Evolutionary conservation across 2,797 vertebrate species (phyloP).

Genomic region (Crenuchus spilurus): DNA sequence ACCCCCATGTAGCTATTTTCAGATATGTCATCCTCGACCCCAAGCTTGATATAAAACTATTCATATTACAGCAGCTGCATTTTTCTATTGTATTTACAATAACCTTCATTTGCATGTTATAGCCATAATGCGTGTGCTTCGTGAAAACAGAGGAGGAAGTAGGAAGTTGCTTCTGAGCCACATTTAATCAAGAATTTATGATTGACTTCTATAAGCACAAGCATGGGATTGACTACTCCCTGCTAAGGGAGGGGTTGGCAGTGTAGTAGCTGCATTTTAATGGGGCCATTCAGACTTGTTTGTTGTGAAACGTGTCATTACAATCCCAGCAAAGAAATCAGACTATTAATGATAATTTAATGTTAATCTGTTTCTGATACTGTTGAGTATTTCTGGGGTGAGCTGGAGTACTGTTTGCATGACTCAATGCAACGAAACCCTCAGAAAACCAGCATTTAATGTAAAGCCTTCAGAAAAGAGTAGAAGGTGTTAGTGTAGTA

Average conservation of each 20-base stretch:
- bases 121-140: background rate
- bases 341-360: too few species aligned
- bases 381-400: too few species aligned
- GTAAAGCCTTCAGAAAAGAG: too few species aligned
- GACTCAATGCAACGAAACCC: too few species aligned
- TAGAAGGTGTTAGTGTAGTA: too few species aligned
- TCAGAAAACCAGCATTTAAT: too few species aligned
- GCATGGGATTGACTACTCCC: background rate
- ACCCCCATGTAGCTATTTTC: constrained; percentile 19
- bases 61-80: background rate
- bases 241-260: background rate
- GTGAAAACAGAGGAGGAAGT: background rate
- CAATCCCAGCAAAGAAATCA: too few species aligned
- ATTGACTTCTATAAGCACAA: background rate
- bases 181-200: background rate
- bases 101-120: background rate
- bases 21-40: background rate
- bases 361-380: too few species aligned
- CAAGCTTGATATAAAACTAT: background rate
- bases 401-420: too few species aligned
- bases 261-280: too few species aligned
- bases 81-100: background rate
- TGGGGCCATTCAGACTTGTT: background rate
- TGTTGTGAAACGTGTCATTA: too few species aligned
- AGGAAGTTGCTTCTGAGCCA: background rate